Base-by-base conservation (phyloP, 1,140 invertebrate species). In the Ceratina japonica region DNA sequence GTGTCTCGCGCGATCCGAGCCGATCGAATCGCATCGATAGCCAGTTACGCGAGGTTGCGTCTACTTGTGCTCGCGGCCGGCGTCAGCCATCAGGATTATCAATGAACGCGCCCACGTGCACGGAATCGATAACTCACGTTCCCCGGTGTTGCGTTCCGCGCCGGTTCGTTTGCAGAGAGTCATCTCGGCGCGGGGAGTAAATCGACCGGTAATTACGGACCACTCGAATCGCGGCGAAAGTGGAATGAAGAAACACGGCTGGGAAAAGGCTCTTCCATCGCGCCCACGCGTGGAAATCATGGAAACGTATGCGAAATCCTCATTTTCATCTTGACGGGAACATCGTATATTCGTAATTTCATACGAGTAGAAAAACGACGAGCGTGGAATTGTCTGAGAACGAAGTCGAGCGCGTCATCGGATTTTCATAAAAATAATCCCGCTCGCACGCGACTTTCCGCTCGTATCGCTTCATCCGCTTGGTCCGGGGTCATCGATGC, bases 51-150 rank as follows among this genome's bases (percentile, higher is more conserved):
- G n/a, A n/a, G 56, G 24, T 13, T 13, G 54, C 54, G 54, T 56
- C n/a, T 56, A 18, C 54, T 16, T 56, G 54, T 16, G 54, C 71
- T 78, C 49, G 37, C 37, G 37, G 37, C 74, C 31, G 27, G 80
- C 80, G 68, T 61, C 79, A 75, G 73, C 68, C 80, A 71, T 82
- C 83, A n/a, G 78, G 64, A 86, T 81, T 89, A 89, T 89, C 88
- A 89, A 89, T 89, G 88, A 86, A 85, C 66, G 79, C 88, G 71
- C 88, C 88, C 76, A 89, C 87, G 87, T 75, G 72, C 72, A 27
- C 56, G 51, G 49, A 75, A 85, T 85, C 81, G 77, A 83, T 86
- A 84, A 80, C 79, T 79, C 68, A 54, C 77, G 54, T 27, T 51
- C 62, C 12, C 22, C 69, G 10, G 52, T 44, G 51, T 49, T 16